Base-by-base conservation (phyloP, 2,113 vertebrate species). In the Herpailurus yagouaroundi region DNA sequence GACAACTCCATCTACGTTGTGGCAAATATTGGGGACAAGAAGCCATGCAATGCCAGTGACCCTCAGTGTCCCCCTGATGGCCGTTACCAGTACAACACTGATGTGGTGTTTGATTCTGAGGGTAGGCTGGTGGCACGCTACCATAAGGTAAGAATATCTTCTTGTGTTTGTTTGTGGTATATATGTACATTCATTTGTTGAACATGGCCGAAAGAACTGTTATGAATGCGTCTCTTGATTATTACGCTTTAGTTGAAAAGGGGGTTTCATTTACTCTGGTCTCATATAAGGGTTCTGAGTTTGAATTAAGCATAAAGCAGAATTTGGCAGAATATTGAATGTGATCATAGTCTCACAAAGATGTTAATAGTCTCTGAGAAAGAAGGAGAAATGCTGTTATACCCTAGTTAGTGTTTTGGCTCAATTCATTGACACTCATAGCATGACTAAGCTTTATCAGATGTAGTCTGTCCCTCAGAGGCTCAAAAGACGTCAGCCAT, bases 11-110 rank as follows among this genome's bases (percentile, higher is more conserved):
- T 99, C 90, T 99, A 98, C 89, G 55, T 99, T 55, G 99, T 99
- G 98, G 99, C 98, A 45, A 99, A 99, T 98, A 99, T 99, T 97
- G 95, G 96, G 38, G 98, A 98, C 79, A 98, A 97, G 94, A 98
- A 99, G 50, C 21, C 1, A 0, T 98, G 95, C 33, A 97, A 95
- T 79, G 45, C 27, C 71, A 96, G 66, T 64, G 95, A 98, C 33
- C 36, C 50, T 2, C 83, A 69, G 16, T 98, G 98, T 25, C 97
- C 97, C 11, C 36, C 29, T 0, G 93, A 98, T 87, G 96, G 97
- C 18, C 85, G 0, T 79, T 98, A 98, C 94, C 98, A 98, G 14
- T 98, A 98, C 84, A 98, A 98, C 64, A 98, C 95, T 31, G 91
- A 97, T 0, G n/a, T 98, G 63, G 97, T 98, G n/a, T 98, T 98